Percentiles rank a stretch among this genome's conserved stretches.
Conservation (phyloP, 2,797 vertebrate genomes). For the Arctocebus calabarensis region DNA sequence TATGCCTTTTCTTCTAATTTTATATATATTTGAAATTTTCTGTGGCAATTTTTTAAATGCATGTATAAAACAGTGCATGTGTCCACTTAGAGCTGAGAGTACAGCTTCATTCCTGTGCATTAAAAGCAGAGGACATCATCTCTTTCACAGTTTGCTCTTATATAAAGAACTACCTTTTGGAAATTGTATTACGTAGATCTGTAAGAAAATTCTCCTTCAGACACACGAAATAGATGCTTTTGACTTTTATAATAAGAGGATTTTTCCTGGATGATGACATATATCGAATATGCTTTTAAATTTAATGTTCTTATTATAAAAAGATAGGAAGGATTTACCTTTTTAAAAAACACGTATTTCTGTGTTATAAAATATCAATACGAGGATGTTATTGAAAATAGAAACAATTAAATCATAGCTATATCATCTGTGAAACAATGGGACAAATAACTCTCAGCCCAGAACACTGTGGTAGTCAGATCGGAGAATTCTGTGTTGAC, state of each 20-base stretch:
- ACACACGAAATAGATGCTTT: constrained; percentile 12
- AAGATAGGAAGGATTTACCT: not conserved
- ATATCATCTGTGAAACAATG: constrained; percentile 12
- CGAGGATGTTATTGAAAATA: not conserved
- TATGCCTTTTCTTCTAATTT: not conserved
- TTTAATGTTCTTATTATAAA: constrained; percentile 17
- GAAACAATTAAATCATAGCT: constrained; percentile 16
- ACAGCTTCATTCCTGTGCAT: not conserved
- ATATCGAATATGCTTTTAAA: not conserved
- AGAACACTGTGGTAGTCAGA: not conserved
- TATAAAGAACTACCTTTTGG: not conserved
- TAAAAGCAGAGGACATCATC: not conserved
- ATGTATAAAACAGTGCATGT: too few relatives aligned
- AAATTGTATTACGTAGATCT: not conserved
- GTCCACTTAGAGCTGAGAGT: not conserved
- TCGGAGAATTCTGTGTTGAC: not conserved
- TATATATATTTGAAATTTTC: not conserved
- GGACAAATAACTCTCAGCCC: not conserved
- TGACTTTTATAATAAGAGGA: not conserved
- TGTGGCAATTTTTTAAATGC: not conserved
- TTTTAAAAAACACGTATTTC: constrained; percentile 47
- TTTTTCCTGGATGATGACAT: not conserved
- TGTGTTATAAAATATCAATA: constrained; percentile 2
- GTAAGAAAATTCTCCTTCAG: not conserved
- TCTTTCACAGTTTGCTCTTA: not conserved